Percentiles rank a stretch among this genome's conserved stretches.
These are phyloP conservation scores for Bergia sp. DNA, from an alignment of 92 coral and sea anemone genomes.

Conservation along the genomic window DNA sequence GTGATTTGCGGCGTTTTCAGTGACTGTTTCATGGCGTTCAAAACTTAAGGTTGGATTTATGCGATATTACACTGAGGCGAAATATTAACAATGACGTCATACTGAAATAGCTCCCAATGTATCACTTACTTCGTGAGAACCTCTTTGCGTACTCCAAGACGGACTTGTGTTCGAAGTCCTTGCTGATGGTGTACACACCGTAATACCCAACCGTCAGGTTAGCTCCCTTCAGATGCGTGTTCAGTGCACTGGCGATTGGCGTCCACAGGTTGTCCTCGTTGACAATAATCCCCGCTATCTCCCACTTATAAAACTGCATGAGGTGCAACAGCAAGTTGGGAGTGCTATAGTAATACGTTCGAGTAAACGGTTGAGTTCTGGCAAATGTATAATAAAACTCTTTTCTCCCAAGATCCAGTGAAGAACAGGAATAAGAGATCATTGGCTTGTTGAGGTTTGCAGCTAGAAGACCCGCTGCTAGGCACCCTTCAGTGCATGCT, in stretches of 20 bases:
- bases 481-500: slow-evolving; percentile 74
- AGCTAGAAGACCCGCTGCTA: slow-evolving; percentile 74
- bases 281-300: slow-evolving; percentile 66
- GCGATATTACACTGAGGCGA: too few relatives aligned
- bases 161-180: slow-evolving; percentile 47
- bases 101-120: background rate
- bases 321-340: slow-evolving; percentile 59
- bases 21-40: too few relatives aligned
- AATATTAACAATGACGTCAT: too few relatives aligned
- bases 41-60: too few relatives aligned
- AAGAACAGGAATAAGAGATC: slow-evolving; percentile 84
- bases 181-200: slow-evolving; percentile 63
- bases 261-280: slow-evolving; percentile 77
- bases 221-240: slow-evolving; percentile 22
- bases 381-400: slow-evolving; percentile 67
- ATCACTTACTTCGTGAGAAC: slow-evolving; percentile 70
- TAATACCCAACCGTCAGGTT: slow-evolving; percentile 64
- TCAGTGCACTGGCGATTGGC: slow-evolving; percentile 64
- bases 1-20: too few relatives aligned
- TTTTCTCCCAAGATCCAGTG: slow-evolving; percentile 70
- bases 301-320: slow-evolving; percentile 64
- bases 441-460: slow-evolving; percentile 78
- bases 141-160: slow-evolving; percentile 64
- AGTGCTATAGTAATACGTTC: slow-evolving; percentile 60
- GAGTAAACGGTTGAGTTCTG: slow-evolving; percentile 83